These are phyloP conservation scores for Drosophila flavopinicola DNA, from an alignment of 2,888 invertebrate species.

Conservation along the genomic window DNA sequence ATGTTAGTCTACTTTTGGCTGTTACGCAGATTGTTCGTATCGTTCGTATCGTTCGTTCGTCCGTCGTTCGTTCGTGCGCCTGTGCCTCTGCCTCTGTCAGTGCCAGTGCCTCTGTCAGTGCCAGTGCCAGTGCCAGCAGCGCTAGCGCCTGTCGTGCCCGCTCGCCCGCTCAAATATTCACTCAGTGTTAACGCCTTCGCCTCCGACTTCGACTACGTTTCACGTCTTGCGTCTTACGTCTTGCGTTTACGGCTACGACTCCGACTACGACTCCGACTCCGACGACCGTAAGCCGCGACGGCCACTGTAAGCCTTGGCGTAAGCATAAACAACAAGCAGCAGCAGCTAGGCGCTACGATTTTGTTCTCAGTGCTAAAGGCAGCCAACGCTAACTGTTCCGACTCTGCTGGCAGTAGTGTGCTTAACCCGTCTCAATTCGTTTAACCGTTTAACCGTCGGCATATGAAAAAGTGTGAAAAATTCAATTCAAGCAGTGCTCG, in stretches of 20 bases:
- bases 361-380: slow-evolving; percentile 14
- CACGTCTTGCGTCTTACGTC: no score
- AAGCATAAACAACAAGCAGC: slow-evolving; percentile 31
- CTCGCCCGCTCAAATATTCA: slow-evolving; percentile 32
- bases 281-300: slow-evolving; percentile 24
- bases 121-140: slow-evolving; percentile 26
- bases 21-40: slow-evolving; percentile 84
- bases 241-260: slow-evolving; percentile 18
- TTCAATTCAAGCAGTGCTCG: slow-evolving; percentile 16
- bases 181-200: slow-evolving; percentile 9
- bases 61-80: slow-evolving; percentile 68
- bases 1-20: slow-evolving; percentile 85
- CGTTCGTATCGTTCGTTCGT: slow-evolving; percentile 69
- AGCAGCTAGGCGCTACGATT: slow-evolving; percentile 44
- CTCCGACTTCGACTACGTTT: slow-evolving; percentile 19
- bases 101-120: slow-evolving; percentile 30
- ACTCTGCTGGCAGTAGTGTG: slow-evolving; percentile 34
- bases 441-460: slow-evolving; percentile 65
- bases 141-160: slow-evolving; percentile 66
- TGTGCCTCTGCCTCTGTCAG: slow-evolving; percentile 43
- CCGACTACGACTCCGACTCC: background rate
- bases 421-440: slow-evolving; percentile 20
- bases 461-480: slow-evolving; percentile 34
- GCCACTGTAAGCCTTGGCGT: slow-evolving; percentile 30
- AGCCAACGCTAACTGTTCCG: slow-evolving; percentile 38